Evolutionary conservation across 2,888 invertebrate genomes (phyloP).

Genomic region (Cremastinae sp.): DNA sequence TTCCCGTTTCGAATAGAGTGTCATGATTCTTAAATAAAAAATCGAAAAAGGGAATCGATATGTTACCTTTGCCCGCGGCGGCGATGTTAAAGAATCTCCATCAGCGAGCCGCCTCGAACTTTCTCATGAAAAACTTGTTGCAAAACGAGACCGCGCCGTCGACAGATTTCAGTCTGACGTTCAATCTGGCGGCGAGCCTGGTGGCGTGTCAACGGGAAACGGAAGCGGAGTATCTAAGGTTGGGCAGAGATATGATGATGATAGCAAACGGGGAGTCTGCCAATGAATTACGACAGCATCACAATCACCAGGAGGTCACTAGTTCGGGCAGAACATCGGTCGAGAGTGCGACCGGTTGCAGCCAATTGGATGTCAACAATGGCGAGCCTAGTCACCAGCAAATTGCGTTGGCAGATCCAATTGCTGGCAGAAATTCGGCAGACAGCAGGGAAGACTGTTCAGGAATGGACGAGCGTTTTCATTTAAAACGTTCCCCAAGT

Average conservation of each 20-base stretch:
- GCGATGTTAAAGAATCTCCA: conserved; percentile 79
- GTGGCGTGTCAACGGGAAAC: conserved; percentile 77
- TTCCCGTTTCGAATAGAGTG: neutral
- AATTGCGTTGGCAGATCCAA: conserved; percentile 34
- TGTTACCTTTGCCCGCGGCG: conserved; percentile 78
- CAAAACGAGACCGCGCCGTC: conserved; percentile 82
- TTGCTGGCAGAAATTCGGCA: conserved; percentile 51
- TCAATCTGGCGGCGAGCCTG: conserved; percentile 81
- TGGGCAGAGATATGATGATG: conserved; percentile 65
- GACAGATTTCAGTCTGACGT: conserved; percentile 81
- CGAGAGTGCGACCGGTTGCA: conserved; percentile 48
- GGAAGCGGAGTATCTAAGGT: conserved; percentile 71
- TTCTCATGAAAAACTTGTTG: conserved; percentile 84
- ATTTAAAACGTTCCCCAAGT: conserved; percentile 55
- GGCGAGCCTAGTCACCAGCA: conserved; percentile 57
- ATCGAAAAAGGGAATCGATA: conserved; percentile 52
- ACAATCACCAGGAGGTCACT: conserved; percentile 51
- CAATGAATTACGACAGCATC: conserved; percentile 50
- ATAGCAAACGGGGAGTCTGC: conserved; percentile 43
- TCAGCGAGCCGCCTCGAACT: conserved; percentile 82
- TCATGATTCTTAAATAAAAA: conserved; percentile 3
- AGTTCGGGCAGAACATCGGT: conserved; percentile 52
- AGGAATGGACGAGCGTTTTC: conserved; percentile 59
- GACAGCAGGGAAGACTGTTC: conserved; percentile 48
- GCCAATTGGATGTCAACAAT: conserved; percentile 52